phyloP scores from a whole-genome alignment of 2,113 vertebrate genomes.

The Xerus inauris region DNA sequence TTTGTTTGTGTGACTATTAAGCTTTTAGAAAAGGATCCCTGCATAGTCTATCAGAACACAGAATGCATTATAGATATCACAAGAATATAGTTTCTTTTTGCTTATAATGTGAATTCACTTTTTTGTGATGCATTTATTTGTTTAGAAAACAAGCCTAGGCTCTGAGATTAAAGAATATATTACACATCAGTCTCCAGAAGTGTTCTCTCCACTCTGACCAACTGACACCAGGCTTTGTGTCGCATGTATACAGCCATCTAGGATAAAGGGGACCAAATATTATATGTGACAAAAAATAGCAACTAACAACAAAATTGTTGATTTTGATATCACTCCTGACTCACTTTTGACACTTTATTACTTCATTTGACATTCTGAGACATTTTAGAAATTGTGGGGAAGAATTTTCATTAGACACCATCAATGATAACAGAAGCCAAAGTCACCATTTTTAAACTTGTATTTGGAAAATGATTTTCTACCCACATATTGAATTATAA shows the following conservation, averaged over 20 bases:
- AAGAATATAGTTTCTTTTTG: not conserved
- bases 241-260: not conserved
- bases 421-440: not conserved
- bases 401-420: not conserved
- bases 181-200: not conserved
- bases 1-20: not conserved
- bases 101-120: not conserved
- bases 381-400: not conserved
- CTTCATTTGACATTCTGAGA: conserved; percentile 43
- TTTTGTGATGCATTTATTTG: not conserved
- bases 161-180: not conserved
- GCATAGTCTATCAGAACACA: not conserved
- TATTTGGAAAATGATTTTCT: conserved; percentile 44
- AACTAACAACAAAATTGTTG: not conserved
- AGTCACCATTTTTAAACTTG: not conserved
- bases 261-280: not conserved
- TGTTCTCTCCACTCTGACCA: not conserved
- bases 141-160: not conserved
- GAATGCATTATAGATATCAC: not conserved
- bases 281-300: not conserved
- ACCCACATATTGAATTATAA: conserved; percentile 42
- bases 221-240: not conserved
- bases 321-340: not conserved
- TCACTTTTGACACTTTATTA: conserved; percentile 18
- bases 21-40: not conserved